Evolutionary conservation across 2,888 invertebrate genomes (phyloP), one percentile per base, ranked within the genome.

Genomic region (Zhuqinia jingwanae): DNA sequence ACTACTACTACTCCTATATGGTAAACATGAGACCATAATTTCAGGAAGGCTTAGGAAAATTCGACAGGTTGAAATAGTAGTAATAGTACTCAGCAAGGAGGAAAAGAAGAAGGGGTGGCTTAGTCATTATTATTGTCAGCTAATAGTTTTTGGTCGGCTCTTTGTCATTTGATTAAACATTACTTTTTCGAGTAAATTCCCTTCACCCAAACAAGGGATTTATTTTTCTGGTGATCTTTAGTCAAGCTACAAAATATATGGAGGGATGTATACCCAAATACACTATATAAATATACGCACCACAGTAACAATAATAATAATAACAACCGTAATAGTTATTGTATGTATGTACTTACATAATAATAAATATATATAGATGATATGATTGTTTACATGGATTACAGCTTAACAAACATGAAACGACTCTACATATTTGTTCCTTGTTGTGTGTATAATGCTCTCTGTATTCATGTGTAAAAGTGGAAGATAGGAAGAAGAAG

Each of bases 141-240:
- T 82, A 82, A 82, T 82, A 82, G 75, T 75, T 82, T 70, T 30
- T 76, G 75, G 60, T 50, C 30, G 58, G 47, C 81, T 75, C 60
- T 82, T 82, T 75, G 82, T 82, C 82, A 82, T 82, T 82, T 82
- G 82, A 82, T 82, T 75, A 82, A 82, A 58, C 82, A 50, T 63
- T 63, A 70, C 63, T 82, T 75, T 53, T 58, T 47, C 50, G 27
- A 63, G 65, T 17, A 75, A 82, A 82, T 63, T 63, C 58, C 70
- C 27, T 15, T 47, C 63, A 42, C 60, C 70, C 45, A 76, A 82
- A 82, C 50, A 75, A 63, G 63, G 63, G 63, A 75, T 75, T 63
- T 63, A 60, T 75, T 75, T 63, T 75, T 25, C 63, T 75, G 58
- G 56, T 25, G 45, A 76, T 82, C 30, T 60, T 30, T n/a, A n/a